These are phyloP conservation scores for Nesidiocoris tenuis DNA, from an alignment of 2,888 invertebrate species.

Conservation along the genomic window DNA sequence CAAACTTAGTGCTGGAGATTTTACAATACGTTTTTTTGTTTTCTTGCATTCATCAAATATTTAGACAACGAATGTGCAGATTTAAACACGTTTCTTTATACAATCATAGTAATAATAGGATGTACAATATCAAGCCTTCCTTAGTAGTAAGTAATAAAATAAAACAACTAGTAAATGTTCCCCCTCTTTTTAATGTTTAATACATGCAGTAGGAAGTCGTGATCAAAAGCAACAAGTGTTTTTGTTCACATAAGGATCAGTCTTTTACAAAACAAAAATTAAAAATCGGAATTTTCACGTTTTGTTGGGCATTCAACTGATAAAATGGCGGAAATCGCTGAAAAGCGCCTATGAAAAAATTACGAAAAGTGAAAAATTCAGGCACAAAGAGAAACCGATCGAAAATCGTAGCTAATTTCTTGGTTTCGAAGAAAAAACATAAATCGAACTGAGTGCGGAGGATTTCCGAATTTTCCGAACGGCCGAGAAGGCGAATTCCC, in stretches of 20 bases:
- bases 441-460: too few relatives aligned
- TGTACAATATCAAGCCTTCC: slow-evolving; percentile 31
- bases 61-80: slow-evolving; percentile 47
- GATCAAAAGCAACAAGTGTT: neutral
- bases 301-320: too few relatives aligned
- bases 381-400: too few relatives aligned
- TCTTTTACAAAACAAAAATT: slow-evolving; percentile 28
- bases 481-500: too few relatives aligned
- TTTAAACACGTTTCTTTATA: slow-evolving; percentile 42
- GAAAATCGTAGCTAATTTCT: too few relatives aligned
- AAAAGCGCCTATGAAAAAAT: too few relatives aligned
- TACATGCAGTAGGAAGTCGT: slow-evolving; percentile 19
- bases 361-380: too few relatives aligned
- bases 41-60: slow-evolving; percentile 29
- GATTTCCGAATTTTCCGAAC: too few relatives aligned
- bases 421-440: too few relatives aligned
- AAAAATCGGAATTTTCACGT: too few relatives aligned
- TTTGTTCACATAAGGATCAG: slow-evolving; percentile 29
- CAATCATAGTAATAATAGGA: slow-evolving; percentile 44
- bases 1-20: slow-evolving; percentile 45
- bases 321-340: too few relatives aligned
- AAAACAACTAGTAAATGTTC: slow-evolving; percentile 43
- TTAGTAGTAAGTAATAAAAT: slow-evolving; percentile 45
- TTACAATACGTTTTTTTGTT: slow-evolving; percentile 40
- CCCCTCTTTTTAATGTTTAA: slow-evolving; percentile 44